These are phyloP conservation scores for Notamacropus eugenii DNA, from an alignment of 2,797 vertebrate genomes.

Conservation along the genomic window DNA sequence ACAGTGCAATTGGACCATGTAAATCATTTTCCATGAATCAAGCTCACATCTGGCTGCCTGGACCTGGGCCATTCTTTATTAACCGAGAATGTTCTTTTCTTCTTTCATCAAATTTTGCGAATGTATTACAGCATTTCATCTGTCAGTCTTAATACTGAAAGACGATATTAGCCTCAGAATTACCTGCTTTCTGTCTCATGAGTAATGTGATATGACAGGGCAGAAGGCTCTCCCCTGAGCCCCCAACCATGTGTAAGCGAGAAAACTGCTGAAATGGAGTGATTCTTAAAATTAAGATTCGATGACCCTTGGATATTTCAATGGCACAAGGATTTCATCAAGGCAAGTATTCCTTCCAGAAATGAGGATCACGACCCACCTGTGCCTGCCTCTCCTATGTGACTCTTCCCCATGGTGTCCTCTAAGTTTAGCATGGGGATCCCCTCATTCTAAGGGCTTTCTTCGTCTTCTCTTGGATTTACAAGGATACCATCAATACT, in stretches of 20 bases:
- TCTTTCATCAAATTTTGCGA: constrained; percentile 77
- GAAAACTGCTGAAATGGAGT: neutral
- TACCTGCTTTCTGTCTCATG: constrained; percentile 68
- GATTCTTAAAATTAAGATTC: constrained; percentile 31
- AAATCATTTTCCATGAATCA: constrained; percentile 60
- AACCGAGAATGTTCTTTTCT: constrained; percentile 77
- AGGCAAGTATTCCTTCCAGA: neutral
- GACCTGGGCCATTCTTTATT: constrained; percentile 53
- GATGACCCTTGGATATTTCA: neutral
- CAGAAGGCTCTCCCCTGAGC: constrained; percentile 62
- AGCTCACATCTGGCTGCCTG: constrained; percentile 62
- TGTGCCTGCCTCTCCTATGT: neutral
- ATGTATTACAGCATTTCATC: constrained; percentile 70
- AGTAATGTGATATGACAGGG: constrained; percentile 63
- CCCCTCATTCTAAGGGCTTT: neutral
- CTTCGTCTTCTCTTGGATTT: neutral
- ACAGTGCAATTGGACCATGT: constrained; percentile 44
- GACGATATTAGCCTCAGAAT: constrained; percentile 51
- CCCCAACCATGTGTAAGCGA: constrained; percentile 37
- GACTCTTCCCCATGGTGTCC: neutral
- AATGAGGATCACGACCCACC: neutral
- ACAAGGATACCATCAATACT: neutral
- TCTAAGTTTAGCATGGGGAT: neutral
- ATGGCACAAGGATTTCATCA: neutral
- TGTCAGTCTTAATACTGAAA: constrained; percentile 70